phyloP scores from a whole-genome alignment of 2,797 vertebrate genomes.

The Pangasius djambal region DNA sequence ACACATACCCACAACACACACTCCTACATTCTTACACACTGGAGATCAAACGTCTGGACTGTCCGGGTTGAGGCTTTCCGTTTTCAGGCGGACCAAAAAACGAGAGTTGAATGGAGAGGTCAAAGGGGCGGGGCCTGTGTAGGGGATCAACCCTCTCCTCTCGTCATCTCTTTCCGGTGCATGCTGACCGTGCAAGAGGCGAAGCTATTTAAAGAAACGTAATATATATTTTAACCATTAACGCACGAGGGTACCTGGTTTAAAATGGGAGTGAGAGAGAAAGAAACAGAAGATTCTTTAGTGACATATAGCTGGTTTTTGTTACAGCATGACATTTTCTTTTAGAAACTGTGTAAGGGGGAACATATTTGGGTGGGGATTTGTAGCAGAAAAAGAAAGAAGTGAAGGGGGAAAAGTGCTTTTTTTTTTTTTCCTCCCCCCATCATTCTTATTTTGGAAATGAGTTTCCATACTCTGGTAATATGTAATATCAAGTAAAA shows the following conservation, averaged over 20 bases:
- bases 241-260: conserved; percentile 75
- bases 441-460: conserved; percentile 48
- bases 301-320: conserved; percentile 64
- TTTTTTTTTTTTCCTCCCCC: too few species aligned
- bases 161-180: conserved; percentile 78
- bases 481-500: conserved; percentile 72
- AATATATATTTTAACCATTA: conserved; percentile 82
- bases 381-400: conserved; percentile 56
- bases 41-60: conserved; percentile 76
- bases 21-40: conserved; percentile 67
- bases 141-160: conserved; percentile 74
- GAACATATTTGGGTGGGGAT: neutral
- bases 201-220: conserved; percentile 82
- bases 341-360: conserved; percentile 59
- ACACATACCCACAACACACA: conserved; percentile 46
- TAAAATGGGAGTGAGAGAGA: neutral
- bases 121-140: conserved; percentile 58
- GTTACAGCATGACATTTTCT: conserved; percentile 74
- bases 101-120: conserved; percentile 60
- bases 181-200: conserved; percentile 86
- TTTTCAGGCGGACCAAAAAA: conserved; percentile 82
- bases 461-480: conserved; percentile 60
- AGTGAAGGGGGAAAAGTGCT: too few species aligned
- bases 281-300: conserved; percentile 44
- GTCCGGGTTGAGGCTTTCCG: conserved; percentile 65